Base-by-base conservation (phyloP, 2,888 invertebrate species). In the Clusia tigrina region DNA sequence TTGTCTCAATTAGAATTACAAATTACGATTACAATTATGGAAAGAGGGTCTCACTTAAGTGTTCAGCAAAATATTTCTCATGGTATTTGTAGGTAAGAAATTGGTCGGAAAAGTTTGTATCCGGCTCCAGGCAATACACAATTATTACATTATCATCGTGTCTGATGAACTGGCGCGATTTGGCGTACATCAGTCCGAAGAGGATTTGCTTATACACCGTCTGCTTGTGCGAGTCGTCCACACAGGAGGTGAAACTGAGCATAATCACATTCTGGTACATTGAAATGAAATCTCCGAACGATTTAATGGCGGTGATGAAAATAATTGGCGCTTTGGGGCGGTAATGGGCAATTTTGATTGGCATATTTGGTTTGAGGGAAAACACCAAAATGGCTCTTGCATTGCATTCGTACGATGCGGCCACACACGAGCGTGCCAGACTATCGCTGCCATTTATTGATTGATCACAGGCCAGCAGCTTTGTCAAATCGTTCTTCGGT, bases 281-380 rank as follows among this genome's bases (percentile, higher is more conserved):
- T 0, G 76, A 73, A 0, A 77, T 67, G 54, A 76, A 80, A 5
- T 78, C 73, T n/a, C 71, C 72, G 0, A 75, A 69, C 1, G 76
- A 74, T 6, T 69, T 68, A 69, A 77, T 69, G 10, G 71, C 70
- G 2, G 80, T 78, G 1, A 82, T 68, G 2, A 76, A 77, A 2
- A 82, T 60, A 17, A 82, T 78, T 9, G 79, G 75, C 0, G 73
- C 70, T 2, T 61, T 71, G 0, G 83, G 81, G 1, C 83, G 73
- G 61, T 75, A 82, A 62, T 82, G 82, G 0, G 83, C 67, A 1
- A 83, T 65, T 67, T 78, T 78, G 12, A 73, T 70, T 5, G 78
- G 77, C 81, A 81, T 81, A 5, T 77, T 73, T 0, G 79, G 77
- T 20, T 73, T 72, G 2, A 73, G 60, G 1, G 80, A 74, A 17